phyloP scores from a whole-genome alignment of 2,113 vertebrate genomes.

The Athene noctua region DNA sequence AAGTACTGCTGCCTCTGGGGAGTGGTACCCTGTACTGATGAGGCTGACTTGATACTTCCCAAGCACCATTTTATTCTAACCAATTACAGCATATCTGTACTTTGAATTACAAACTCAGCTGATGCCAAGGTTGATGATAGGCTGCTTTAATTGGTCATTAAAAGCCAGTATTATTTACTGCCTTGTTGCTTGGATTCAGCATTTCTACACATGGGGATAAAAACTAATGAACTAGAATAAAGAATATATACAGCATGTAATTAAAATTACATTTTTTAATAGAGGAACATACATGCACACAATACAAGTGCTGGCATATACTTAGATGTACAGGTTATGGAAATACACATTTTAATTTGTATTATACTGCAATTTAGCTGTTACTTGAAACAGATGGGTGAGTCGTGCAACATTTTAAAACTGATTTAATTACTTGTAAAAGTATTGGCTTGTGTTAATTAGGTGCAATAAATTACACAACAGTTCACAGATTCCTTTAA shows the following conservation, averaged over 20 bases:
- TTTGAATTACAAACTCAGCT: not conserved
- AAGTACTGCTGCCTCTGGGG: not conserved
- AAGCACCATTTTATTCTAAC: not conserved
- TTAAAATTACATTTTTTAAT: slow-evolving; percentile 47
- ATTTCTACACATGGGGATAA: slow-evolving; percentile 48
- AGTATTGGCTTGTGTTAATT: slow-evolving; percentile 57
- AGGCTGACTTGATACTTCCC: not conserved
- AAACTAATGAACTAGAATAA: slow-evolving; percentile 49
- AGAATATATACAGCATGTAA: slow-evolving; percentile 28
- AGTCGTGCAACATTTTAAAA: slow-evolving; percentile 24
- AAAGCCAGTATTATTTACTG: slow-evolving; percentile 52
- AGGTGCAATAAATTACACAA: slow-evolving; percentile 44
- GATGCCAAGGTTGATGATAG: not conserved
- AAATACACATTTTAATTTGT: slow-evolving; percentile 24
- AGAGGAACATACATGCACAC: not conserved
- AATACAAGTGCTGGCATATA: not conserved
- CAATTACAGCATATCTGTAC: not conserved
- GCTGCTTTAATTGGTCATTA: slow-evolving; percentile 36
- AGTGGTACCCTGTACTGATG: not conserved
- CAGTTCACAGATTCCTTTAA: not conserved
- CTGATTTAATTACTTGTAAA: slow-evolving; percentile 54
- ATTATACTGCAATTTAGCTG: slow-evolving; percentile 8
- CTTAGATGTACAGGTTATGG: slow-evolving; percentile 2
- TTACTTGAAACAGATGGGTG: slow-evolving; percentile 51
- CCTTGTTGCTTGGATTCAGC: slow-evolving; percentile 39